Percentiles rank a stretch among this genome's conserved stretches.
These are phyloP conservation scores for Pantherophis vulpinus DNA, from an alignment of 2,797 vertebrate species.

Conservation along the genomic window DNA sequence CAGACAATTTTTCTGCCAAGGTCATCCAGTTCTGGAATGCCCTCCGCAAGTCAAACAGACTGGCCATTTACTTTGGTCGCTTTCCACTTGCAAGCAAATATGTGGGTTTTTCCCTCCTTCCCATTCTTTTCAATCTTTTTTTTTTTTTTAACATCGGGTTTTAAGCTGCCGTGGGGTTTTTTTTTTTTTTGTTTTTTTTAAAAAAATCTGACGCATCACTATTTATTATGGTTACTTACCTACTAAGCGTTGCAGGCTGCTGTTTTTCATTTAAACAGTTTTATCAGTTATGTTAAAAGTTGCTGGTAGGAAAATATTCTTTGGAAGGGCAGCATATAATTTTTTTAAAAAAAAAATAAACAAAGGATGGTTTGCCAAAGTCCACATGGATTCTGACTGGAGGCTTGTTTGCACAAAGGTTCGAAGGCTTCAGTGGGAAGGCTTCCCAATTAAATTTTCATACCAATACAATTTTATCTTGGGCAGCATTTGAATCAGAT, in stretches of 20 bases:
- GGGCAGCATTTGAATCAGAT: neutral
- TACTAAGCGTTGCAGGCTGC: neutral
- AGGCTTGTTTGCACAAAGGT: neutral
- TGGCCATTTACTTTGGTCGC: neutral
- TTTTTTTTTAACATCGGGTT: neutral
- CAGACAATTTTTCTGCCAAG: neutral
- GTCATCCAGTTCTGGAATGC: neutral
- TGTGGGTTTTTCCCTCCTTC: neutral
- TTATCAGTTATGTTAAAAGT: neutral
- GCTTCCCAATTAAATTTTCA: neutral
- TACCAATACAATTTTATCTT: neutral
- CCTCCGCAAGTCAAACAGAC: neutral
- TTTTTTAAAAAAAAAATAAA: neutral
- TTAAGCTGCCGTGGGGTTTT: neutral
- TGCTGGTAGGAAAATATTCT: neutral
- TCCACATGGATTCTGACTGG: neutral
- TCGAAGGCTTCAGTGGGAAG: neutral
- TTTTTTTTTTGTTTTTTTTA: neutral
- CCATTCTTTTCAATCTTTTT: neutral
- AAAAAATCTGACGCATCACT: neutral
- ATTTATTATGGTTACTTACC: neutral
- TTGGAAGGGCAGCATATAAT: neutral
- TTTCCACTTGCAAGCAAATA: neutral
- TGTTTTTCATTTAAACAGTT: neutral
- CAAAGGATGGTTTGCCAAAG: neutral